Conservation (phyloP, 1,140 invertebrate genomes). For the Aricia agestis region DNA sequence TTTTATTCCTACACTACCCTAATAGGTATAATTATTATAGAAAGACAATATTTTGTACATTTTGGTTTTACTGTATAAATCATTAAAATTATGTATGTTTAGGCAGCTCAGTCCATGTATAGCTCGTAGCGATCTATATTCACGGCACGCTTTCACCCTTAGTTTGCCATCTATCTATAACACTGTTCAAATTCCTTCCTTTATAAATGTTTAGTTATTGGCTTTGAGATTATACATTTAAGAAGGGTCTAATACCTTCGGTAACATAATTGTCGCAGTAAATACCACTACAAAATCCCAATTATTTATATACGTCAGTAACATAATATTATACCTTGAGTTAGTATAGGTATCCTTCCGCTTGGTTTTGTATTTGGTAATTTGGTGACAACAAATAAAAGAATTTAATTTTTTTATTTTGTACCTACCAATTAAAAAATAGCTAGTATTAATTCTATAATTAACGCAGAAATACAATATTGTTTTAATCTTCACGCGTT, state of each 20-base stretch:
- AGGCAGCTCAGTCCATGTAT: background rate
- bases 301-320: background rate
- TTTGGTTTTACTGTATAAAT: background rate
- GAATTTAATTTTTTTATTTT: too few relatives aligned
- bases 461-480: background rate
- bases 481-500: background rate
- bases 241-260: background rate
- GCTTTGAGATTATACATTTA: background rate
- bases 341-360: too few relatives aligned
- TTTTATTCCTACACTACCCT: too few relatives aligned
- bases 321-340: background rate
- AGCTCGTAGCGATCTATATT: background rate
- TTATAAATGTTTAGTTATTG: conserved; percentile 4
- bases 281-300: background rate
- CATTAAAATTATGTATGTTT: background rate
- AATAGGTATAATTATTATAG: too few relatives aligned
- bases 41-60: too few relatives aligned
- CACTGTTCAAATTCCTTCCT: background rate
- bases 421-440: too few relatives aligned
- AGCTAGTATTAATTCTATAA: too few relatives aligned
- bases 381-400: too few relatives aligned
- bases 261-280: background rate
- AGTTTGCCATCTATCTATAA: conserved; percentile 1
- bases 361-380: background rate
- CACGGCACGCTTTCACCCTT: background rate